Evolutionary conservation across 2,797 vertebrate species (phyloP).

Genomic region (Pseudochirops corinnae): DNA sequence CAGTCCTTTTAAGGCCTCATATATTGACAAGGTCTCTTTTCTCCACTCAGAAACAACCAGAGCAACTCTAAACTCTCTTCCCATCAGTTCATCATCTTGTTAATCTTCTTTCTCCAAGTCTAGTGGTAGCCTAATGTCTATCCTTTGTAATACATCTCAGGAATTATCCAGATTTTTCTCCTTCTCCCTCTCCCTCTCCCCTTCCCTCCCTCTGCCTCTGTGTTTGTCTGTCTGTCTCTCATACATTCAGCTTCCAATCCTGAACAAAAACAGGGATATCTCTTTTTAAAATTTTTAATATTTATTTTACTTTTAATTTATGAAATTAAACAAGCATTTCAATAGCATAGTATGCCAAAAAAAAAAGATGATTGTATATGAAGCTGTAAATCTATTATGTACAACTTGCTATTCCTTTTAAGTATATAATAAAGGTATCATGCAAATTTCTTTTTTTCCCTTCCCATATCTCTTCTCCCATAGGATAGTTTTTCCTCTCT

Average conservation of each 20-base stretch:
- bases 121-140: neutral
- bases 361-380: neutral
- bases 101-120: neutral
- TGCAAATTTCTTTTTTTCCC: no score
- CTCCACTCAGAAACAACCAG: neutral
- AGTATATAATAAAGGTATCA: neutral
- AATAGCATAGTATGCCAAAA: neutral
- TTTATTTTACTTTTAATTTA: neutral
- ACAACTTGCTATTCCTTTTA: neutral
- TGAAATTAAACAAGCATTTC: neutral
- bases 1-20: neutral
- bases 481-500: neutral
- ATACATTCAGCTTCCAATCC: neutral
- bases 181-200: neutral
- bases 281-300: neutral
- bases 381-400: neutral
- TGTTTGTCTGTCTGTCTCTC: neutral
- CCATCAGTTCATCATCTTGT: neutral
- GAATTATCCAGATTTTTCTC: neutral
- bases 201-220: accelerated
- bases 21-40: neutral
- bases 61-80: neutral
- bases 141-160: neutral
- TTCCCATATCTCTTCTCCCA: neutral
- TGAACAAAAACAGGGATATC: neutral